Conservation (phyloP, 2,113 vertebrate species). For the Lamprologus speciosus region DNA sequence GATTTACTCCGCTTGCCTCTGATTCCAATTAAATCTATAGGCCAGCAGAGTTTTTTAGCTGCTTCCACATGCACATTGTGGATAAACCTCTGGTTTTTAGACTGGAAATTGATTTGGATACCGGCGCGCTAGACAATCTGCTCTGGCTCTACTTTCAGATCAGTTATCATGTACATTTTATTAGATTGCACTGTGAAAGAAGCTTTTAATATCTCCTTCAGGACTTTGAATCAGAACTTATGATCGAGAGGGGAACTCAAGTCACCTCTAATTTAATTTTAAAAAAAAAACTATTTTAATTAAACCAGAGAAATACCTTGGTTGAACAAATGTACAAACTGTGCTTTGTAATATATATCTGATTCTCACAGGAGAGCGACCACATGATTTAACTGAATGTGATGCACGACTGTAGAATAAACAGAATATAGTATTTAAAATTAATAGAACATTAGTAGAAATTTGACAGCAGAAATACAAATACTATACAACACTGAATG, state of each 20-base stretch:
- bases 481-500: not conserved
- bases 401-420: not conserved
- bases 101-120: not conserved
- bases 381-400: not conserved
- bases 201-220: not conserved
- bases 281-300: not conserved
- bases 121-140: not conserved
- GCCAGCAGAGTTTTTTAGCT: not conserved
- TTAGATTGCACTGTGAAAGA: not conserved
- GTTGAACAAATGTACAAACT: not conserved
- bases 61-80: not conserved
- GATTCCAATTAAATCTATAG: not conserved
- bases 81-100: not conserved
- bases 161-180: not conserved
- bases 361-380: not conserved
- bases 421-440: not conserved
- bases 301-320: not conserved
- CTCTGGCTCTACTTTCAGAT: not conserved
- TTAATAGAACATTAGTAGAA: not conserved
- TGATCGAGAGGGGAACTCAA: not conserved
- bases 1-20: not conserved
- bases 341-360: not conserved
- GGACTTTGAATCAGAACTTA: not conserved
- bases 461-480: not conserved
- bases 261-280: accelerated